Percentiles rank a stretch among this genome's conserved stretches.
These are phyloP conservation scores for Argopecten irradians DNA, from an alignment of 1,140 invertebrate species.

Conservation along the genomic window DNA sequence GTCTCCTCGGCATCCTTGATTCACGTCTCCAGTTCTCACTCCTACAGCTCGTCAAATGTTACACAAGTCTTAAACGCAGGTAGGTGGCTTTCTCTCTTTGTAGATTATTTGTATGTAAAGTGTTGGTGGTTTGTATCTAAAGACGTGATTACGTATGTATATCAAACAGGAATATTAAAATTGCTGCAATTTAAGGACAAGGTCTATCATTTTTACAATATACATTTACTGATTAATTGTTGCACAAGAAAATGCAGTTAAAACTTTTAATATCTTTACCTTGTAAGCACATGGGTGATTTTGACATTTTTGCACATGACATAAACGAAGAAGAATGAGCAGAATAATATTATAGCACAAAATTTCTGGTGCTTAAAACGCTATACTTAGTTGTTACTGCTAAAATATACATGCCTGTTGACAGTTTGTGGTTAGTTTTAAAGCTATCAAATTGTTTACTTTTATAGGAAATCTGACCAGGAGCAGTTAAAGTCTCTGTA, in stretches of 20 bases:
- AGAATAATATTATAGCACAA: no score
- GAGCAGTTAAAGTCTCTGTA: conserved; percentile 33
- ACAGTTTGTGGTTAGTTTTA: not conserved
- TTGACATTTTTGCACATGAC: no score
- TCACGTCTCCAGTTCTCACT: conserved; percentile 53
- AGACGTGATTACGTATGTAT: not conserved
- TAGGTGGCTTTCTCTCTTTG: not conserved
- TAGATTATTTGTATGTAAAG: not conserved
- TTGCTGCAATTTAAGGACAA: no score
- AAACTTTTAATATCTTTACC: no score
- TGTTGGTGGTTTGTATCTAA: not conserved
- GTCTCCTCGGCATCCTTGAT: conserved; percentile 48
- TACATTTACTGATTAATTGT: no score
- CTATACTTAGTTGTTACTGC: not conserved
- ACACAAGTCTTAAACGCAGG: conserved; percentile 38
- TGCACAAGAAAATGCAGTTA: no score
- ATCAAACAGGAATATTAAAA: not conserved
- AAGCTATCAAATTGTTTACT: not conserved
- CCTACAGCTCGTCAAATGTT: conserved; percentile 52
- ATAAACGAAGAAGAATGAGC: no score
- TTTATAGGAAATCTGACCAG: conserved; percentile 19
- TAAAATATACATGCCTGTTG: not conserved
- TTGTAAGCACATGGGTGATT: no score
- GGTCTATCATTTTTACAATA: no score
- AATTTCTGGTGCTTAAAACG: no score